Conservation (phyloP, 35 echinoderm and acorn worm genomes). For the Stichopus chloronotus region DNA sequence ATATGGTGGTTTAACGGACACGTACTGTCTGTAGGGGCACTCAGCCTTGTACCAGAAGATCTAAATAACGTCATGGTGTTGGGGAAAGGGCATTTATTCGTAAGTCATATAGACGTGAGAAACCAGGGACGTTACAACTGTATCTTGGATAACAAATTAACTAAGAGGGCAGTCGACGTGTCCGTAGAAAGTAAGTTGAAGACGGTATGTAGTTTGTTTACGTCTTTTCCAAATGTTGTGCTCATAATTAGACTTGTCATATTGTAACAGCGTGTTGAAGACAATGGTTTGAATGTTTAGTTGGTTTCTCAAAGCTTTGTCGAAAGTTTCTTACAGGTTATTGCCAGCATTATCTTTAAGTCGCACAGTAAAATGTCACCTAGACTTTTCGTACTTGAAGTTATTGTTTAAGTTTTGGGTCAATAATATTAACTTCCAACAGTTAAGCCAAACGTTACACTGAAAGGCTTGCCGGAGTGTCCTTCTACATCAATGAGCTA, state of each 20-base stretch:
- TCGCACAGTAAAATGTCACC: too few relatives aligned
- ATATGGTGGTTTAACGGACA: neutral
- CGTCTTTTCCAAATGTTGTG: neutral
- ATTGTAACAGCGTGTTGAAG: too few relatives aligned
- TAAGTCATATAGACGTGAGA: neutral
- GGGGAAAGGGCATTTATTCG: neutral
- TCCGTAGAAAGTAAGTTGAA: constrained; percentile 6
- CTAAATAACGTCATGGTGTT: neutral
- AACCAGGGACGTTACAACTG: neutral
- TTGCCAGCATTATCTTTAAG: too few relatives aligned
- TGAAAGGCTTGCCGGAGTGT: neutral
- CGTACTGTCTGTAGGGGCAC: neutral
- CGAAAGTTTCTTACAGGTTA: too few relatives aligned
- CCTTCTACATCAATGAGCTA: constrained; percentile 5
- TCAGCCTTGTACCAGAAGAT: neutral
- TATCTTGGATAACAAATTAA: neutral
- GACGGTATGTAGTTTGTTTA: neutral
- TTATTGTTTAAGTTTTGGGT: too few relatives aligned
- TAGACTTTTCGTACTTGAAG: too few relatives aligned
- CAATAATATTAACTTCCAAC: neutral
- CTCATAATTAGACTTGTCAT: too few relatives aligned
- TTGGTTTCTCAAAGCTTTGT: too few relatives aligned
- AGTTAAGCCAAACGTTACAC: neutral
- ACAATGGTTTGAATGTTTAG: too few relatives aligned
- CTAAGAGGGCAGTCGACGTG: neutral